Evolutionary conservation across 1,140 invertebrate genomes (phyloP), one percentile per base, ranked within the genome.

Genomic region (Ceratina japonica): DNA sequence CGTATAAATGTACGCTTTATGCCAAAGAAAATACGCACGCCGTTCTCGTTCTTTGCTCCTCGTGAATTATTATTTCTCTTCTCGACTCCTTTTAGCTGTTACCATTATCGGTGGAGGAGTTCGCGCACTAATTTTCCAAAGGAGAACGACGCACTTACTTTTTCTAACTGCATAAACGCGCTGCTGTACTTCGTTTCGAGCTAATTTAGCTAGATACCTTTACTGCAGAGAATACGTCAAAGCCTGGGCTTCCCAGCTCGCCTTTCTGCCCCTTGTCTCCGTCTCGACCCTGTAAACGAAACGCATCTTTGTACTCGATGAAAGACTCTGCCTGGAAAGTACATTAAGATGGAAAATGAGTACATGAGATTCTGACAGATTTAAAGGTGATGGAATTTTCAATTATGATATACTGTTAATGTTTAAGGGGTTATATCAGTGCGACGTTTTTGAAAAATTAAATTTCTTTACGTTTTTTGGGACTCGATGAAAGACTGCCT

Each of bases 241-340:
- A 97, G 58, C 97, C 97, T 51, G 96, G 96, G 90, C 95, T 97
- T 79, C 97, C 97, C 65, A 95, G 93, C 87, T 97, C 96, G 54
- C 96, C 97, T 91, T 97, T 97, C 86, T 95, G 94, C 63, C 98
- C 98, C 89, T 97, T 97, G 73, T 98, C 96, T 7, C 98, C 98
- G 61, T 95, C 94, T 88, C 94, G 94, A 61, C 98, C 98, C 96
- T 98, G 93, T 52, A 93, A 94, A 87, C 72, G 85, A 75, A 83
- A 75, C 79, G 83, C 63, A 20, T 8, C 37, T 12, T 65, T 80
- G 51, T 69, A 65, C 69, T 76, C 69, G 15, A n/a, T 65, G 13
- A 61, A 59, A 75, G 37, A 69, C 52, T 69, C 3, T 10, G 37
- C 10, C 37, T 7, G 10, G 3, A 44, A 44, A 44, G 10, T 44